These are phyloP conservation scores for Pammene fasciana DNA, from an alignment of 2,888 invertebrate genomes.

Conservation along the genomic window DNA sequence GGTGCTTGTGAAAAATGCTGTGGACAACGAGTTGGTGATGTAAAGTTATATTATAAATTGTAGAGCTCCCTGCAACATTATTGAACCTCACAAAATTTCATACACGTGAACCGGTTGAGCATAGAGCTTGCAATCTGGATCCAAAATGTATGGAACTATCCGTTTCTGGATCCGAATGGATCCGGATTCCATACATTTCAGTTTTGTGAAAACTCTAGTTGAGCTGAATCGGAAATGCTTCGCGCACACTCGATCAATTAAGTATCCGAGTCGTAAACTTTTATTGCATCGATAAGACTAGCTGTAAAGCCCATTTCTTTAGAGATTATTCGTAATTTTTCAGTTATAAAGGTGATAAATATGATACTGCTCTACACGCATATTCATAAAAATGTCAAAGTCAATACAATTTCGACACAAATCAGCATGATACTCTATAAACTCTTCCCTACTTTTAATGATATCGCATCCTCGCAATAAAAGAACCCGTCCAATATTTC, in stretches of 20 bases:
- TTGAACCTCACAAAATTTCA: too few relatives aligned
- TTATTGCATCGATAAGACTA: too few relatives aligned
- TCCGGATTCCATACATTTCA: too few relatives aligned
- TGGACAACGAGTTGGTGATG: slow-evolving; percentile 12
- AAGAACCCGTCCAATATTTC: slow-evolving; percentile 35
- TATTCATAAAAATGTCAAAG: background rate
- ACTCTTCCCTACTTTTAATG: slow-evolving; percentile 13
- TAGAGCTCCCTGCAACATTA: background rate
- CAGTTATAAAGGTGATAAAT: background rate
- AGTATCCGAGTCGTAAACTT: too few relatives aligned
- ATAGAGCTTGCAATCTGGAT: too few relatives aligned
- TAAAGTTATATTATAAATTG: slow-evolving; percentile 27
- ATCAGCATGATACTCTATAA: slow-evolving; percentile 11
- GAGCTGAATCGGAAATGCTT: too few relatives aligned
- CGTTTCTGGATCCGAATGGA: too few relatives aligned
- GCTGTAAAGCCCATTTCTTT: too few relatives aligned
- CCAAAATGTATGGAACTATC: too few relatives aligned
- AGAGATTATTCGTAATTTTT: background rate
- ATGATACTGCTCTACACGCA: background rate
- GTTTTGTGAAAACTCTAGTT: too few relatives aligned
- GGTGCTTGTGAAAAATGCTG: background rate
- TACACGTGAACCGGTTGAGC: too few relatives aligned
- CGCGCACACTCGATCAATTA: too few relatives aligned
- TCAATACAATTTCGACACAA: slow-evolving; percentile 1
- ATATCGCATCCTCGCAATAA: slow-evolving; percentile 26